These are phyloP conservation scores for Daubentonia madagascariensis DNA, from an alignment of 2,113 vertebrate species.

Conservation along the genomic window DNA sequence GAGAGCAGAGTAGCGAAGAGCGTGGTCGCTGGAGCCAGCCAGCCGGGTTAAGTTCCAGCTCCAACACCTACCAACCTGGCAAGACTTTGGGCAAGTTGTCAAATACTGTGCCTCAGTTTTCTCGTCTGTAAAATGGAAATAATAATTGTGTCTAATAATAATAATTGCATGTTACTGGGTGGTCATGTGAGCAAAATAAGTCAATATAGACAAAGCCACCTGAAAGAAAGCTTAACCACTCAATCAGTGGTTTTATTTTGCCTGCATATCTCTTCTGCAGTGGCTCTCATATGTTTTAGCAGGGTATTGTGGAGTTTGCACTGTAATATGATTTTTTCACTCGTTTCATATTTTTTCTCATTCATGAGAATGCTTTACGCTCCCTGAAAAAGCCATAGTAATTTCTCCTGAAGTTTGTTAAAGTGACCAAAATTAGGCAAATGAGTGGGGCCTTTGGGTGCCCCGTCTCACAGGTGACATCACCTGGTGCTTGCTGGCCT, in stretches of 20 bases:
- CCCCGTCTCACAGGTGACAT: conserved; percentile 88
- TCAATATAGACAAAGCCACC: neutral
- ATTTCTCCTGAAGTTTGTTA: conserved; percentile 96
- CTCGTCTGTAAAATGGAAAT: neutral
- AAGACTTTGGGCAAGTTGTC: neutral
- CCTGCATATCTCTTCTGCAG: neutral
- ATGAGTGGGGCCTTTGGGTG: conserved; percentile 90
- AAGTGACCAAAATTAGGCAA: conserved; percentile 95
- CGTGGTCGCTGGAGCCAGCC: neutral
- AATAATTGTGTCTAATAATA: neutral
- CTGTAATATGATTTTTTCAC: neutral
- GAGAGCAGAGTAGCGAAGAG: neutral
- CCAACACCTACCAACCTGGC: too few species aligned
- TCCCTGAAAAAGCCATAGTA: conserved; percentile 93
- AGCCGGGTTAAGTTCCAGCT: neutral
- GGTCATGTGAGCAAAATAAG: neutral
- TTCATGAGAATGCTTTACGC: conserved; percentile 88
- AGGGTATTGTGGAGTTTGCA: neutral
- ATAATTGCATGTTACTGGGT: too few species aligned
- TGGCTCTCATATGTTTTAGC: neutral
- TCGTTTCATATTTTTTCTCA: neutral
- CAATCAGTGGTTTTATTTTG: neutral
- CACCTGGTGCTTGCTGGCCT: conserved; percentile 90
- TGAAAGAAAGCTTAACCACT: neutral
- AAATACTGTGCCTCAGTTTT: neutral